Base-by-base conservation (phyloP, 2,888 invertebrate species). In the Polia nebulosa region DNA sequence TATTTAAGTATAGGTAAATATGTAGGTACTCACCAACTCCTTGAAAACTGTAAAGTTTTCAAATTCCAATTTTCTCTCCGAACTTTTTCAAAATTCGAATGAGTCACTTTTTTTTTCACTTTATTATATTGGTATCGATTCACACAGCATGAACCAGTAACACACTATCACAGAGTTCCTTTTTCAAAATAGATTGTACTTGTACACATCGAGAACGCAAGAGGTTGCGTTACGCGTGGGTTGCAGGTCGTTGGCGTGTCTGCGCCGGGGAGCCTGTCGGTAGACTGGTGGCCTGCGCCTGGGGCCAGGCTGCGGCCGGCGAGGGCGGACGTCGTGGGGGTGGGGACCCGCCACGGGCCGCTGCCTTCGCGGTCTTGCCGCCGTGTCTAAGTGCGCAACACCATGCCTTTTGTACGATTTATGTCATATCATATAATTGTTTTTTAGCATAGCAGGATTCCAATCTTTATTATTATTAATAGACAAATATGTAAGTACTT, bases 221-320 rank as follows among this genome's bases (percentile, higher is more conserved):
- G 76, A 78, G 67, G 58, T 72, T 81, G 79, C 80, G 88, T 83
- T 84, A 78, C 85, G 88, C 87, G 85, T 81, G 87, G 85, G 82
- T 77, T 82, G 68, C 63, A 78, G 64, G 73, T 78, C 64, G 61
- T 72, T 68, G 59, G 76, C 76, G 70, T 60, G 74, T 47, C 29
- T 36, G 36, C 75, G 52, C 58, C 74, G 34, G 49, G 41, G 58
- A 73, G 78, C 75, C 55, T 65, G 79, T 25, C 45, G 44, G 67
- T 61, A 49, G 72, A 74, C 79, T 78, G 83, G 36, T n/a, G 34
- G 73, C 8, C 49, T 53, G 66, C 29, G 73, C 8, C 49, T 53
- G 66, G 22, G 29, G 29, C 44, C 45, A 11, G 71, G 67, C 55
- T 27, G 49, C 56, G 44, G 59, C 61, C 44, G 41, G 45, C 61